Evolutionary conservation across 2,113 vertebrate genomes (phyloP), one percentile per base, ranked within the genome.

Genomic region (Malurus alboscapulatus): DNA sequence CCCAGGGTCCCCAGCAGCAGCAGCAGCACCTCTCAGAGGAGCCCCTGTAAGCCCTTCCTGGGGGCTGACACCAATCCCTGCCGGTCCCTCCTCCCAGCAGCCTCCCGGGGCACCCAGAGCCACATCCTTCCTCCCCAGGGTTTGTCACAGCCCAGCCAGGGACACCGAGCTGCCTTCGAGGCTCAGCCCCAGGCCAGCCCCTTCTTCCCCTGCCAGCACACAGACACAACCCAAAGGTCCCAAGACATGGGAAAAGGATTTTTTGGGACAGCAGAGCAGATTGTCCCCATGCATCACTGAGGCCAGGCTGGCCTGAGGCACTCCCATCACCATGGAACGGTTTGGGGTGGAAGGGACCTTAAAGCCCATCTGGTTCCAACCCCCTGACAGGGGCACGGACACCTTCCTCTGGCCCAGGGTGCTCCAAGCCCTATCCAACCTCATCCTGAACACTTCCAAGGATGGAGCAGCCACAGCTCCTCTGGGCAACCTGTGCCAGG

Each of bases 71-170:
- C 0, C 1, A 24, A 55, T 34, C 10, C 55, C 36, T 8, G 14
- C 3, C 2, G 5, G 54, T 63, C 57, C 21, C 67, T 40, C 77
- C 68, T 54, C 42, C 65, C 65, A 47, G 8, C 40, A 47, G 48
- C 38, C 86, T 66, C 84, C 4, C 4, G 3, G 84, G 40, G 68
- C 24, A 9, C 82, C 62, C 62, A 6, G 75, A 84, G 86, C 79
- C 17, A 4, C 94, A 94, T 92, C 88, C 94, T 86, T 94, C 61
- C 91, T 69, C 76, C 2, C 92, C 68, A 3, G 54, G 67, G 90
- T 65, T 74, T 4, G 0, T 26, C 77, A 78, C 80, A 44, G 87
- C 81, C 36, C 2, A 0, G 59, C 57, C 47, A 48, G 66, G 29
- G 21, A 57, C 83, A 69, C 34, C 2, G 27, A 62, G 45, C 72